phyloP scores from a whole-genome alignment of 2,888 invertebrate species.

The Spisula subtruncata region DNA sequence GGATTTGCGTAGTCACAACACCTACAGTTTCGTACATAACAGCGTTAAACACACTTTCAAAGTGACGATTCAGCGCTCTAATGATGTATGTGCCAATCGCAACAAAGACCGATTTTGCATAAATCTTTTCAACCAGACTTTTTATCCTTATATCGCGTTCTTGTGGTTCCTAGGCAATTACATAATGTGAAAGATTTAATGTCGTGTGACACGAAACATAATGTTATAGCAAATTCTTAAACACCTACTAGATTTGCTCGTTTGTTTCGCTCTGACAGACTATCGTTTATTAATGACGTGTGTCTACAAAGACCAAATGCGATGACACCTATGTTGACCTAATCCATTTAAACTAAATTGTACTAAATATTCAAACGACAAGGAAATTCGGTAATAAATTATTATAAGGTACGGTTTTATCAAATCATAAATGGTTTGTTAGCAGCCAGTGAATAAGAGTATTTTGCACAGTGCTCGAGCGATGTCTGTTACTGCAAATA shows the following conservation, averaged over 20 bases:
- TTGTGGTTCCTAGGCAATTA: neutral
- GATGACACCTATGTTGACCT: no score
- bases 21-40: neutral
- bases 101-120: neutral
- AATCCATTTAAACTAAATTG: no score
- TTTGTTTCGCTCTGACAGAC: neutral
- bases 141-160: neutral
- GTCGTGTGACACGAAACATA: neutral
- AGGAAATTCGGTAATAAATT: no score
- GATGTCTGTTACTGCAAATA: no score
- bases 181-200: neutral
- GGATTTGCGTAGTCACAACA: neutral
- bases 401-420: no score
- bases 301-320: neutral
- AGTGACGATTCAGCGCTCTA: neutral
- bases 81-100: neutral
- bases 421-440: no score
- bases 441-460: no score
- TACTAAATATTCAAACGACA: no score
- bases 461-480: no score
- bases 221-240: neutral
- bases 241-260: neutral
- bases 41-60: neutral
- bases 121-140: constrained; percentile 13
- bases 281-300: neutral